phyloP scores from a whole-genome alignment of 1,140 invertebrate genomes.

The Panagrolaimus sp. region DNA sequence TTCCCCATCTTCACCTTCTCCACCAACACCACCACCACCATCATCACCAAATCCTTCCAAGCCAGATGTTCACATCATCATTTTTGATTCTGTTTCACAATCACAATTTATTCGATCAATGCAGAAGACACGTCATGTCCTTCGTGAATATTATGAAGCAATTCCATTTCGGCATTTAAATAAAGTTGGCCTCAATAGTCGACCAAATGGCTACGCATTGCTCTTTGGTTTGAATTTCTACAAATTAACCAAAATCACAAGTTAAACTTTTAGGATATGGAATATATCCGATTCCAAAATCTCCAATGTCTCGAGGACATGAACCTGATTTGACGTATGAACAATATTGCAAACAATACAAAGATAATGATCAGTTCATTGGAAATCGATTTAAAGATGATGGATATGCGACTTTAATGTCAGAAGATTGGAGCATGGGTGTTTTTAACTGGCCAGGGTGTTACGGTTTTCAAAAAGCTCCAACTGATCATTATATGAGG shows the following conservation, averaged over 20 bases:
- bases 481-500: constrained; percentile 5
- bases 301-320: not conserved
- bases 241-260: not conserved
- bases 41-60: not conserved
- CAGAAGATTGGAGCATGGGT: not conserved
- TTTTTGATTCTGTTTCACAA: not conserved
- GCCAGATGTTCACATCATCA: not conserved
- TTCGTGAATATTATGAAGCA: constrained; percentile 2
- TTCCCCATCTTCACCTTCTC: too few relatives aligned
- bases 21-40: too few relatives aligned
- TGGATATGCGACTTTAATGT: not conserved
- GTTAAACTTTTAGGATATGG: not conserved
- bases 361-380: not conserved
- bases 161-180: constrained; percentile 8
- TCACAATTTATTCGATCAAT: constrained; percentile 21
- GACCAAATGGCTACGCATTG: not conserved
- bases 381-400: not conserved
- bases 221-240: not conserved
- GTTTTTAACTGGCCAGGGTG: not conserved
- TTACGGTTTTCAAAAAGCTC: not conserved
- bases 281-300: not conserved
- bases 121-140: constrained; percentile 15
- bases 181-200: not conserved
- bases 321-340: not conserved
- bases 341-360: constrained; percentile 3